A percentile compares a stretch with the other conserved stretches of the same genome.
phyloP scores from a whole-genome alignment of 1,140 invertebrate genomes.

The Adelges cooleyi region DNA sequence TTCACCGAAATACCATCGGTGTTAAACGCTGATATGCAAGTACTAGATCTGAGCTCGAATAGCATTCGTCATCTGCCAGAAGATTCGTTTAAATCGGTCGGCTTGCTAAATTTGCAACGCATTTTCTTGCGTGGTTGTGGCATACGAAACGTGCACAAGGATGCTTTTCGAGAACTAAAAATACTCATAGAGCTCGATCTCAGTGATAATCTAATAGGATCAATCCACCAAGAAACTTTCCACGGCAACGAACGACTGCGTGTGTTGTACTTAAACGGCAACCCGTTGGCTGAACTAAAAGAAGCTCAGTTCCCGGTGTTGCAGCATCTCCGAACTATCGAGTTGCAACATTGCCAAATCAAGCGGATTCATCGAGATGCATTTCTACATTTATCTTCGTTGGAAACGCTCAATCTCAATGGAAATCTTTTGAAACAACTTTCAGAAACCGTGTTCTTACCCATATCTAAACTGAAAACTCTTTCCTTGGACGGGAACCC shows the following conservation, averaged over 20 bases:
- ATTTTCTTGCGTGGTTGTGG: constrained; percentile 63
- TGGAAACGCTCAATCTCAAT: constrained; percentile 60
- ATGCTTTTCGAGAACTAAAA: constrained; percentile 72
- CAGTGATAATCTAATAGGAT: constrained; percentile 56
- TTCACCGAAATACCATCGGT: constrained; percentile 58
- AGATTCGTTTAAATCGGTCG: constrained; percentile 65
- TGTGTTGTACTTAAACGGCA: constrained; percentile 55
- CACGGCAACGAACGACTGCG: constrained; percentile 58
- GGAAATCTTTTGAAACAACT: constrained; percentile 55
- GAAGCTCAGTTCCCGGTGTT: constrained; percentile 58
- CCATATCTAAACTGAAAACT: constrained; percentile 58
- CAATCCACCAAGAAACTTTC: constrained; percentile 59
- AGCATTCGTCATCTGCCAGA: constrained; percentile 59
- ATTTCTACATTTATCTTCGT: constrained; percentile 50
- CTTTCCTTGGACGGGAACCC: constrained; percentile 71
- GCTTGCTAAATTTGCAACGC: constrained; percentile 69
- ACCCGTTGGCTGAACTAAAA: constrained; percentile 51
- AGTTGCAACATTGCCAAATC: constrained; percentile 65
- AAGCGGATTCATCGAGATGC: constrained; percentile 56
- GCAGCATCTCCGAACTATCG: constrained; percentile 55
- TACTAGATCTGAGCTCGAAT: constrained; percentile 70
- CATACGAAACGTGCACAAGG: constrained; percentile 59
- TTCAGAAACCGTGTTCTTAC: constrained; percentile 51
- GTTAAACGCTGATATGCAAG: constrained; percentile 71
- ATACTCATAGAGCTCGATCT: constrained; percentile 79